Evolutionary conservation across 35 echinoderm and acorn worm species (phyloP).

Genomic region (Anneissia japonica): DNA sequence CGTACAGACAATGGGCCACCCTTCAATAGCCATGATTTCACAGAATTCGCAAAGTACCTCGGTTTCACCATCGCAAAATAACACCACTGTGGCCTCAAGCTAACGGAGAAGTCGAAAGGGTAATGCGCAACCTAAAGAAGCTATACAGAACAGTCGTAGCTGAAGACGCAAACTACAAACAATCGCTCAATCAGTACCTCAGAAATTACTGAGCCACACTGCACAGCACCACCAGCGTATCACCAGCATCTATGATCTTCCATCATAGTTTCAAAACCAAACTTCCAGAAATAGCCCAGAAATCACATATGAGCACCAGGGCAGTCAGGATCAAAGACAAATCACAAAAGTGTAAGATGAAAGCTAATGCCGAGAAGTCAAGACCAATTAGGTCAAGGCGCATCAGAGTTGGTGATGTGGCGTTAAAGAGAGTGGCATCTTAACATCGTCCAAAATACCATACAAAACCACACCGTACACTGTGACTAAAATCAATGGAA

Average conservation of each 20-base stretch:
- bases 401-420: slow-evolving; percentile 39
- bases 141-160: slow-evolving; percentile 16
- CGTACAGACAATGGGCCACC: slow-evolving; percentile 60
- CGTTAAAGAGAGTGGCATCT: slow-evolving; percentile 30
- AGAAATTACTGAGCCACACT: slow-evolving; percentile 57
- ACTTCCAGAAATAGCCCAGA: not conserved
- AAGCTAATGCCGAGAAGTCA: not conserved
- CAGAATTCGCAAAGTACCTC: slow-evolving; percentile 32
- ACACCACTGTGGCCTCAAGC: slow-evolving; percentile 50
- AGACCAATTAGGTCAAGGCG: not conserved
- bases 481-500: slow-evolving; percentile 40
- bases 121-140: slow-evolving; percentile 49
- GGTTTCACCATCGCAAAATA: slow-evolving; percentile 37
- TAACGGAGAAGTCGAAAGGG: slow-evolving; percentile 42
- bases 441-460: slow-evolving; percentile 29
- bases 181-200: slow-evolving; percentile 38
- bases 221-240: slow-evolving; percentile 46
- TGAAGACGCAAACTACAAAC: slow-evolving; percentile 30
- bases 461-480: slow-evolving; percentile 44
- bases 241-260: slow-evolving; percentile 32
- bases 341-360: slow-evolving; percentile 8
- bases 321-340: not conserved
- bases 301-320: not conserved
- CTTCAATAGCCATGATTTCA: slow-evolving; percentile 54
- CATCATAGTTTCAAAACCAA: slow-evolving; percentile 16